A percentile compares a stretch with the other conserved stretches of the same genome.
phyloP scores from a whole-genome alignment of 2,888 invertebrate species.

The Polylopha cassiicola region DNA sequence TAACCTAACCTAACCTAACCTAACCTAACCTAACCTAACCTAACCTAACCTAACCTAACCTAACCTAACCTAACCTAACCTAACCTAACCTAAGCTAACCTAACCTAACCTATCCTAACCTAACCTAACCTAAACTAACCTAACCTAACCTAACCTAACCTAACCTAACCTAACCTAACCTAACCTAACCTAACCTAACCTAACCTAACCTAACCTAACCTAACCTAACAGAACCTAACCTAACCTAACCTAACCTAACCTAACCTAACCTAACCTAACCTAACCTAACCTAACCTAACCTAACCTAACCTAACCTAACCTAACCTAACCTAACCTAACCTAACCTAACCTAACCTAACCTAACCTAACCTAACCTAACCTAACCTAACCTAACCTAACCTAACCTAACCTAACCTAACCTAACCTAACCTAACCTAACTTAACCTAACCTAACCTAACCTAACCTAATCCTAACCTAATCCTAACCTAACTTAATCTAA shows the following conservation, averaged over 20 bases:
- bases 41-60: conserved; percentile 13
- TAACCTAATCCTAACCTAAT: too few relatives aligned
- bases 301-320: conserved; percentile 18
- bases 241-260: conserved; percentile 21
- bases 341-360: conserved; percentile 22
- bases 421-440: conserved; percentile 22
- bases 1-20: conserved; percentile 19
- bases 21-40: conserved; percentile 21
- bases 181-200: conserved; percentile 25
- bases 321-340: conserved; percentile 21
- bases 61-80: conserved; percentile 20
- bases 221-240: conserved; percentile 24
- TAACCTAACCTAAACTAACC: conserved; percentile 23
- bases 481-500: conserved; percentile 21
- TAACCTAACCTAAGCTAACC: conserved; percentile 26
- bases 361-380: conserved; percentile 22
- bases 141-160: conserved; percentile 25
- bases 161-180: conserved; percentile 25
- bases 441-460: conserved; percentile 22
- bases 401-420: conserved; percentile 22
- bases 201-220: conserved; percentile 24
- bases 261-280: conserved; percentile 21
- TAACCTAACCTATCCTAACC: conserved; percentile 8
- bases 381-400: conserved; percentile 22
- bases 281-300: conserved; percentile 14